These are phyloP conservation scores for Malurus splendens DNA, from an alignment of 2,797 vertebrate genomes.

Conservation along the genomic window DNA sequence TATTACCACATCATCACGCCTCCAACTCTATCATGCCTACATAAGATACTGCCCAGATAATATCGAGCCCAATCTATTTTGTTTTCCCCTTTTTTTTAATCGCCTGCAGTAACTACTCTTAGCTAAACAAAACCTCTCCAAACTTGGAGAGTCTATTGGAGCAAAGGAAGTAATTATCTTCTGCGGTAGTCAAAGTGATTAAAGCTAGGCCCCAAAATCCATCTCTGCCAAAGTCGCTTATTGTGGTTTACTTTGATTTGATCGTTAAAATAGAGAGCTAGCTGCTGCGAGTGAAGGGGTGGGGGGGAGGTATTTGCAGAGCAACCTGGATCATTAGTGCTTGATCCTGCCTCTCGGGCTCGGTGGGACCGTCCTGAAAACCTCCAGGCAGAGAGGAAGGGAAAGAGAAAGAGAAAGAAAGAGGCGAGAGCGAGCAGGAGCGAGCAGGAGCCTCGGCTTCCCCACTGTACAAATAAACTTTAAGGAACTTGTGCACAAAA, in stretches of 20 bases:
- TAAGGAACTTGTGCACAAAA: slow-evolving; percentile 72
- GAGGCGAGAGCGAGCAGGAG: not conserved
- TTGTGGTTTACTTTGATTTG: slow-evolving; percentile 57
- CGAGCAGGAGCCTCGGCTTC: slow-evolving; percentile 26
- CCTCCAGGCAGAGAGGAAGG: slow-evolving; percentile 10
- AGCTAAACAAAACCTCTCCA: slow-evolving; percentile 60
- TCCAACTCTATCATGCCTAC: slow-evolving; percentile 27
- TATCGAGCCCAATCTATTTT: slow-evolving; percentile 28
- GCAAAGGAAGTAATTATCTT: slow-evolving; percentile 74
- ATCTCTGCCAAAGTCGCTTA: slow-evolving; percentile 60
- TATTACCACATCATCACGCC: slow-evolving; percentile 38
- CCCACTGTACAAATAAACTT: slow-evolving; percentile 70
- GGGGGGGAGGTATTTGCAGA: not conserved
- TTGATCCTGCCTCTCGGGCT: slow-evolving; percentile 32
- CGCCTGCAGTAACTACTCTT: slow-evolving; percentile 13
- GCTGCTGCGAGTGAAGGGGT: slow-evolving; percentile 32
- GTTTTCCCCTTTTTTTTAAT: slow-evolving; percentile 25
- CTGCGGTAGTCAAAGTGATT: slow-evolving; percentile 67
- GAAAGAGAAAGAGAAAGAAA: slow-evolving; percentile 34
- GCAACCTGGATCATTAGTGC: slow-evolving; percentile 21
- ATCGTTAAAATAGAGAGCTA: slow-evolving; percentile 48
- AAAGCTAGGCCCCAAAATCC: slow-evolving; percentile 72
- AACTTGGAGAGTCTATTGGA: slow-evolving; percentile 52
- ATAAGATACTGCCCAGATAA: slow-evolving; percentile 35
- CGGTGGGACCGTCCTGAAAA: slow-evolving; percentile 33